These are phyloP conservation scores for Drosophila mercatorum DNA, from an alignment of 2,888 invertebrate species.

Conservation along the genomic window DNA sequence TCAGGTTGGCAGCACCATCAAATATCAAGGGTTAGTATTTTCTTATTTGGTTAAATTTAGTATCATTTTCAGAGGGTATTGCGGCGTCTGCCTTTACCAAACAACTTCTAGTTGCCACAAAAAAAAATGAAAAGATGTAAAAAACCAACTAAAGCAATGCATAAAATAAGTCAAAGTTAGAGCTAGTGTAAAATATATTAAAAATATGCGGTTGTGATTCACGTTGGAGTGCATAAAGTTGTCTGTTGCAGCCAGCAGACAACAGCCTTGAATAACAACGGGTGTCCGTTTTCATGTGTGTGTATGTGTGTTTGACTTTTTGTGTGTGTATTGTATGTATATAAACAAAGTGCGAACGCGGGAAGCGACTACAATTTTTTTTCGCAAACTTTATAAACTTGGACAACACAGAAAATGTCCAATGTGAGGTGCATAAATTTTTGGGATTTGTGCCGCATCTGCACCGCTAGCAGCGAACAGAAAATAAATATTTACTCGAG, in stretches of 20 bases:
- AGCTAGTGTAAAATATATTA: not conserved
- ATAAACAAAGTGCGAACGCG: conserved; percentile 57
- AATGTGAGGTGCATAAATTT: conserved; percentile 90
- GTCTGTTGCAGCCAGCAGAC: conserved; percentile 38
- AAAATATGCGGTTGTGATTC: conserved; percentile 30
- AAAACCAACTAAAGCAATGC: conserved; percentile 5
- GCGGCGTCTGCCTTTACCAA: conserved; percentile 52
- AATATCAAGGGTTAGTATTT: conserved; percentile 9
- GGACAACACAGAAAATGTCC: conserved; percentile 85
- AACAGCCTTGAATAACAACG: conserved; percentile 52
- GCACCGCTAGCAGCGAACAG: conserved; percentile 87
- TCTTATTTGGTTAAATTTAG: conserved; percentile 18
- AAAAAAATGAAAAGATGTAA: conserved; percentile 28
- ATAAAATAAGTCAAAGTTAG: conserved; percentile 11
- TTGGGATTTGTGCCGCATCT: conserved; percentile 89
- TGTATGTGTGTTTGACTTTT: not conserved
- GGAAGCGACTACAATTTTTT: conserved; percentile 32
- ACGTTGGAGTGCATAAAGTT: conserved; percentile 12
- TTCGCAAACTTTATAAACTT: not conserved
- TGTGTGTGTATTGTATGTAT: conserved; percentile 40
- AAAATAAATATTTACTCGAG: conserved; percentile 89
- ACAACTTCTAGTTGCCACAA: conserved; percentile 31
- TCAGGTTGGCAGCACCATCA: conserved; percentile 23
- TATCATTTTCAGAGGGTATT: conserved; percentile 5
- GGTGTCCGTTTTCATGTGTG: conserved; percentile 4